phyloP scores from a whole-genome alignment of 2,797 vertebrate genomes.

The Todus mexicanus region DNA sequence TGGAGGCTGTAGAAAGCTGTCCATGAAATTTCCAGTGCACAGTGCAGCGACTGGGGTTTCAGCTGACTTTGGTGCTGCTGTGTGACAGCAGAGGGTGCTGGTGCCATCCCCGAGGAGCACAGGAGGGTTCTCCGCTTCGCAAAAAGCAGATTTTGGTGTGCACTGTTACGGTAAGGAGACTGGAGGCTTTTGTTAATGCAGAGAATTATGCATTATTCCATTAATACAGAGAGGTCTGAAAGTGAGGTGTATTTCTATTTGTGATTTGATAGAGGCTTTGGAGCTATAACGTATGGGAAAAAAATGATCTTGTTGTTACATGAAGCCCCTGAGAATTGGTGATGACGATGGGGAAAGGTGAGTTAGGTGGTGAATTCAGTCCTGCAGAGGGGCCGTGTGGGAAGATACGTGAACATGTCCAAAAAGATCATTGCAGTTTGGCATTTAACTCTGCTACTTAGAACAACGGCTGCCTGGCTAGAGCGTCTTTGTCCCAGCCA shows the following conservation, averaged over 20 bases:
- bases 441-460: neutral
- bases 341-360: neutral
- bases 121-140: neutral
- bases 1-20: neutral
- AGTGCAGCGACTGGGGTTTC: neutral
- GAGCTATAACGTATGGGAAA: neutral
- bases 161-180: neutral
- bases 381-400: neutral
- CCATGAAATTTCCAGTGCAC: neutral
- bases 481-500: neutral
- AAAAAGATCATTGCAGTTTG: neutral
- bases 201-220: neutral
- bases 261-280: neutral
- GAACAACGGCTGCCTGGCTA: neutral
- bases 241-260: neutral
- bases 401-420: accelerated
- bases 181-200: neutral
- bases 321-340: neutral
- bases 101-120: neutral
- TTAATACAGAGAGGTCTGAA: neutral
- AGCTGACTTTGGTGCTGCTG: neutral
- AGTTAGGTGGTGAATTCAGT: neutral
- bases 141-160: neutral
- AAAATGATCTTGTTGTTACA: neutral
- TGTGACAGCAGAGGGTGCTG: constrained; percentile 56